Percentiles rank a stretch among this genome's conserved stretches.
Evolutionary conservation across 1,140 invertebrate species (phyloP).

Genomic region (Dendroctonus ponderosae): DNA sequence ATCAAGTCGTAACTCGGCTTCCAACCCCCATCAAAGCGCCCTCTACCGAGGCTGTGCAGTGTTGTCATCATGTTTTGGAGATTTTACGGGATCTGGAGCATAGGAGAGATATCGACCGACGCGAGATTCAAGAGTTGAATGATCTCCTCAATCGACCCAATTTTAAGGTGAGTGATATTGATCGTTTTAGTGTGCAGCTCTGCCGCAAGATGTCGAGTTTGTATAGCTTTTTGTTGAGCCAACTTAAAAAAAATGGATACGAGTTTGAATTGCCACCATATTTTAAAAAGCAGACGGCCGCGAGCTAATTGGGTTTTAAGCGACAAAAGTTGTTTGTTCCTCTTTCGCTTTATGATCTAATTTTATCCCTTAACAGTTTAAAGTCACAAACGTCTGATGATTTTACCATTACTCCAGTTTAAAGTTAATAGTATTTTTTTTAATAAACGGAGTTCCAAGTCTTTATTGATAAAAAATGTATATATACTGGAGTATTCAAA

Average conservation of each 20-base stretch:
- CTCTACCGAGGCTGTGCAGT: constrained; percentile 74
- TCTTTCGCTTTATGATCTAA: neutral
- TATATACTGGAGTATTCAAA: too few species aligned
- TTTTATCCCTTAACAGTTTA: neutral
- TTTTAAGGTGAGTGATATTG: constrained; percentile 67
- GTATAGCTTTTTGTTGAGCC: neutral
- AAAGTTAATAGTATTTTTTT: too few species aligned
- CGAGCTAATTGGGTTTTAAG: neutral
- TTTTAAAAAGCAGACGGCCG: neutral
- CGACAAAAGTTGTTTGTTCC: neutral
- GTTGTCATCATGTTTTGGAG: constrained; percentile 74
- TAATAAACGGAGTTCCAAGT: too few species aligned
- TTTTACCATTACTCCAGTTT: too few species aligned
- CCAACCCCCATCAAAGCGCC: constrained; percentile 72
- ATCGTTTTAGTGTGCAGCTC: neutral
- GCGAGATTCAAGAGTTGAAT: constrained; percentile 74
- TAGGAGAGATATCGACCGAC: constrained; percentile 52
- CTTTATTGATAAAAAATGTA: too few species aligned
- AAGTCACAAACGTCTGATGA: too few species aligned
- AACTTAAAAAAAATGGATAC: neutral
- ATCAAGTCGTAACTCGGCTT: constrained; percentile 76
- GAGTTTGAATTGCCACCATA: neutral
- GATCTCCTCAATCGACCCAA: constrained; percentile 78
- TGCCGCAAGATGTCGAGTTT: neutral
- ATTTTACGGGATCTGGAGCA: constrained; percentile 59